Percentiles rank a stretch among this genome's conserved stretches.
phyloP scores from a whole-genome alignment of 1,140 invertebrate species.

The Parapsyche elsis region DNA sequence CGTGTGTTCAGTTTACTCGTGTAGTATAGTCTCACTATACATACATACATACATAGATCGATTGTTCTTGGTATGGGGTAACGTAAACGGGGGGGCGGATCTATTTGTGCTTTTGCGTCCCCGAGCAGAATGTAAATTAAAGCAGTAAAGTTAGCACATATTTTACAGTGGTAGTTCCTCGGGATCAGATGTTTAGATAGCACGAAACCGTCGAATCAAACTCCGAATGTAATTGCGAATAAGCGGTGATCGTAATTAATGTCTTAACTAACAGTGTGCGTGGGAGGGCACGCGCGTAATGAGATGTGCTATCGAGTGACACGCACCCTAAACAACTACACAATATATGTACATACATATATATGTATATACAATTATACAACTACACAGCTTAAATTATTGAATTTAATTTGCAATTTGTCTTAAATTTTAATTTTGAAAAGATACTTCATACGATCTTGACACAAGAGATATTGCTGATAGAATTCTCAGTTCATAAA shows the following conservation, averaged over 20 bases:
- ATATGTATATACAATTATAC: no score
- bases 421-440: no score
- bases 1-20: not conserved
- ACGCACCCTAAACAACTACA: not conserved
- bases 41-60: not conserved
- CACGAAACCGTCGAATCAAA: slow-evolving; percentile 14
- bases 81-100: not conserved
- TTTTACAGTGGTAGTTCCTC: slow-evolving; percentile 10
- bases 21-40: not conserved
- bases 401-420: no score
- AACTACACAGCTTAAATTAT: no score
- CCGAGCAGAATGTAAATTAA: slow-evolving; percentile 37
- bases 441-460: no score
- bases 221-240: slow-evolving; percentile 38
- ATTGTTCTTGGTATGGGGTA: not conserved
- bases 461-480: not conserved
- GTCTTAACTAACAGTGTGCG: not conserved
- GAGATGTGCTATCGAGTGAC: slow-evolving; percentile 14
- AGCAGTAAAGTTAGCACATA: slow-evolving; percentile 40
- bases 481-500: not conserved
- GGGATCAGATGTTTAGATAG: slow-evolving; percentile 23
- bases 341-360: no score
- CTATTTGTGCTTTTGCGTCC: slow-evolving; percentile 24
- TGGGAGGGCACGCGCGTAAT: not conserved
- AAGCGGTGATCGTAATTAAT: slow-evolving; percentile 33